Base-by-base conservation (phyloP, 2,113 vertebrate species). In the Rhizomys pruinosus region DNA sequence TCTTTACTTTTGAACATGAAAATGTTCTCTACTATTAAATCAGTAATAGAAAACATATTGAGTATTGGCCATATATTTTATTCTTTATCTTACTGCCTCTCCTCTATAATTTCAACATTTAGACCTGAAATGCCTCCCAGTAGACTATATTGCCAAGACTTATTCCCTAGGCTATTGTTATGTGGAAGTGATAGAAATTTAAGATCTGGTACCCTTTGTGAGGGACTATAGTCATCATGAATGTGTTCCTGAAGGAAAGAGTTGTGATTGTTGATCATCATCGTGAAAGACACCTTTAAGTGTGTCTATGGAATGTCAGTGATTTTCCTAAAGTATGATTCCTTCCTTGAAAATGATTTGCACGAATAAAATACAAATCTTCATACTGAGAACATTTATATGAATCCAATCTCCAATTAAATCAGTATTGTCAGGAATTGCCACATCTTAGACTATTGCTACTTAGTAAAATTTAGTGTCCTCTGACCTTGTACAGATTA, bases 301-400 rank as follows among this genome's bases (percentile, higher is more conserved):
- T 34, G 22, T 68, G 7, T 47, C 12, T 20, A 34, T 19, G 13
- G 29, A 4, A n/a, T n/a, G n/a, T n/a, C n/a, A n/a, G n/a, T 39
- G 12, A 42, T 85, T 88, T 92, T 76, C 68, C 42, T 63, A 34
- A 95, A 91, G 25, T 9, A 19, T 22, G 3, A 84, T 69, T 55
- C 16, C 13, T 87, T 89, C 17, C 61, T 92, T 94, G 42, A 86
- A 93, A 22, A 68, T 57, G 0, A n/a, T 64, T 82, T 52, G 19
- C 2, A 72, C 69, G 85, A 89, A 87, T 90, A 92, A 81, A 89
- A 27, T 55, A 68, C 2, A 91, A 84, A 55, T 79, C 3, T 74
- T 4, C 84, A 59, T 66, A 59, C 23, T 37, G 88, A 69, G 1
- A 55, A 81, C 7, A 90, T 37, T 77, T 82, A 71, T 11, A 77